A percentile compares a stretch with the other conserved stretches of the same genome.
Evolutionary conservation across 2,888 invertebrate species (phyloP).

Genomic region (Netelia virgata): DNA sequence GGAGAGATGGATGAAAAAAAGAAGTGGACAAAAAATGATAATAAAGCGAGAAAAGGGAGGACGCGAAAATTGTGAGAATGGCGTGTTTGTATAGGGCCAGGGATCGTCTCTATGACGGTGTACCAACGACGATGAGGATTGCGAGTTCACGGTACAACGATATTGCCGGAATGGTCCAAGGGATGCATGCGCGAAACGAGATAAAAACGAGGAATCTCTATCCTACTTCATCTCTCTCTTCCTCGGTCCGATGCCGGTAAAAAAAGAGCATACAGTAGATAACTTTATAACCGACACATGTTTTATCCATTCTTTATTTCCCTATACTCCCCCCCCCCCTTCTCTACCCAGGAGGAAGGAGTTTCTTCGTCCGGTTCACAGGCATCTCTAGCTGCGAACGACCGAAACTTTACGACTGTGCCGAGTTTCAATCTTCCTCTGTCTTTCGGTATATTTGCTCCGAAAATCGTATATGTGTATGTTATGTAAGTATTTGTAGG

Average conservation of each 20-base stretch:
- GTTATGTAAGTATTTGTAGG: slow-evolving; percentile 1
- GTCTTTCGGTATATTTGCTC: slow-evolving; percentile 19
- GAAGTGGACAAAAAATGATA: slow-evolving; percentile 43
- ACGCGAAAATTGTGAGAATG: slow-evolving; percentile 45
- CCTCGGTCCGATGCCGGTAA: slow-evolving; percentile 1
- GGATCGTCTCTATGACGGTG: slow-evolving; percentile 18
- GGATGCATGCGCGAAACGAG: slow-evolving; percentile 1
- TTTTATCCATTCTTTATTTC: slow-evolving; percentile 4
- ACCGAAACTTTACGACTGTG: slow-evolving; percentile 53
- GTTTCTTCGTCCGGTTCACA: slow-evolving; percentile 25
- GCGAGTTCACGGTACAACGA: slow-evolving; percentile 40
- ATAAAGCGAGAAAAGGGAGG: slow-evolving; percentile 41
- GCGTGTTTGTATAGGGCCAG: slow-evolving; percentile 30
- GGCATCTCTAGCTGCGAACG: slow-evolving; percentile 14
- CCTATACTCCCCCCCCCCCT: slow-evolving; percentile 2
- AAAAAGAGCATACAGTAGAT: not conserved
- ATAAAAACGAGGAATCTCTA: not conserved
- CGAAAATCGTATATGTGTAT: not conserved
- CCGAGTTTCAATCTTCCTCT: slow-evolving; percentile 22
- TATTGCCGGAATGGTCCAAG: slow-evolving; percentile 5
- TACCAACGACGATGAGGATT: slow-evolving; percentile 13
- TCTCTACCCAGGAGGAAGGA: slow-evolving; percentile 26
- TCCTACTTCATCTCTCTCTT: not conserved
- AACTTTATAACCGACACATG: not conserved
- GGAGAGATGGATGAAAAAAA: slow-evolving; percentile 14